Conservation (phyloP, 2,113 vertebrate species). For the Pongo pygmaeus region DNA sequence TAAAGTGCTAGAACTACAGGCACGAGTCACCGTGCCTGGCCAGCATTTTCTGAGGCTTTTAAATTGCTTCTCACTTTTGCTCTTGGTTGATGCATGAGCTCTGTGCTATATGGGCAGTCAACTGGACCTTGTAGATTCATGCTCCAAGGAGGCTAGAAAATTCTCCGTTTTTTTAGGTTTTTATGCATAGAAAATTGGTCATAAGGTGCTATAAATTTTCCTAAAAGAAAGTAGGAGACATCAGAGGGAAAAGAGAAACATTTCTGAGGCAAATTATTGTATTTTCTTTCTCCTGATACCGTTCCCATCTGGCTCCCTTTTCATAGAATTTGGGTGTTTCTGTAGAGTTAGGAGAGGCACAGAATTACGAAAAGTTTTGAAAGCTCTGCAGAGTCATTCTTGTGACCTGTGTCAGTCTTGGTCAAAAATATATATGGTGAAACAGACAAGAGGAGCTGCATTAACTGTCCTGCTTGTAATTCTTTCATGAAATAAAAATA, state of each 20-base stretch:
- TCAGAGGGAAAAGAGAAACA: neutral
- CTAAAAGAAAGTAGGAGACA: neutral
- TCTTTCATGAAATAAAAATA: neutral
- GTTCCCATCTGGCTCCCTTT: neutral
- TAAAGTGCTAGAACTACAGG: too few relatives aligned
- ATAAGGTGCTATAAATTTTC: neutral
- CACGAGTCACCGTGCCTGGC: rapidly evolving
- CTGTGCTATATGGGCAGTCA: neutral
- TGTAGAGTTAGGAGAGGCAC: neutral
- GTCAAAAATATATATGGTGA: neutral
- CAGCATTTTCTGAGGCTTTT: neutral
- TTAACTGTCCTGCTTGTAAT: too few relatives aligned
- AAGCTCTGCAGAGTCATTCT: neutral
- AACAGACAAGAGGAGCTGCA: neutral
- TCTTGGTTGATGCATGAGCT: neutral
- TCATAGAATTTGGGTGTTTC: too few relatives aligned
- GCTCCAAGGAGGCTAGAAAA: neutral
- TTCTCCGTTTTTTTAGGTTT: neutral
- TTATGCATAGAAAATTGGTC: neutral
- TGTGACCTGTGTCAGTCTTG: neutral
- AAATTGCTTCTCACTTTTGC: neutral
- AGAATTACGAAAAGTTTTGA: neutral
- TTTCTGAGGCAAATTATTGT: neutral
- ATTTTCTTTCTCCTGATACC: neutral
- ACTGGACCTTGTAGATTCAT: neutral